phyloP scores from a whole-genome alignment of 1,140 invertebrate species.

The Pseudobourletiella spinata region DNA sequence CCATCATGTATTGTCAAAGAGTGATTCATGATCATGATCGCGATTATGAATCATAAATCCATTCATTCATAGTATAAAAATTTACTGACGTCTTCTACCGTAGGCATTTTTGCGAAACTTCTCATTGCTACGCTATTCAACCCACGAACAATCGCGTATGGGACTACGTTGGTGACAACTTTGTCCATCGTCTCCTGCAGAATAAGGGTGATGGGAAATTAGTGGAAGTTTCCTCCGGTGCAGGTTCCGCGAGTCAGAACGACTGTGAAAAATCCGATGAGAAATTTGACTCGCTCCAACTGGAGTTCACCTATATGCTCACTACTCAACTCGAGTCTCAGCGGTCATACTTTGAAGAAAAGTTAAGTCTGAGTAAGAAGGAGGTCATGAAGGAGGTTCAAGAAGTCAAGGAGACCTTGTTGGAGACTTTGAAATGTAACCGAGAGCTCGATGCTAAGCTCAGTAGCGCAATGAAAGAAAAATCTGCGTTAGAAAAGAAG shows the following conservation, averaged over 20 bases:
- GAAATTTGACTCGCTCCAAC: slow-evolving; percentile 83
- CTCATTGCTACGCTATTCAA: slow-evolving; percentile 95
- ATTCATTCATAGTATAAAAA: neutral
- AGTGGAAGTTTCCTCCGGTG: slow-evolving; percentile 54
- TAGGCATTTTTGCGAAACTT: slow-evolving; percentile 86
- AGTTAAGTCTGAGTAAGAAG: slow-evolving; percentile 49
- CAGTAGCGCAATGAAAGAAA: slow-evolving; percentile 28
- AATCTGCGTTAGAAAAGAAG: slow-evolving; percentile 36
- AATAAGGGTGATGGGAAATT: slow-evolving; percentile 97
- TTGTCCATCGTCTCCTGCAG: slow-evolving; percentile 90
- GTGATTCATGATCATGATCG: too few species aligned
- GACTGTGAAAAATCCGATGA: slow-evolving; percentile 54
- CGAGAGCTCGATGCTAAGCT: slow-evolving; percentile 56
- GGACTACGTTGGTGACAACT: slow-evolving; percentile 97
- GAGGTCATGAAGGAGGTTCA: slow-evolving; percentile 41
- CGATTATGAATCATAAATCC: too few species aligned
- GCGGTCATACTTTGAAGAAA: slow-evolving; percentile 83
- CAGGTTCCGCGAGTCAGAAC: neutral
- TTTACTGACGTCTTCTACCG: slow-evolving; percentile 37
- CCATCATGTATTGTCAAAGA: too few species aligned
- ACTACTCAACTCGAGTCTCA: slow-evolving; percentile 94
- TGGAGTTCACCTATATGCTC: slow-evolving; percentile 95
- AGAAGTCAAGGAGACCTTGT: slow-evolving; percentile 42
- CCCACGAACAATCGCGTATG: slow-evolving; percentile 92
- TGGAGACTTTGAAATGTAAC: slow-evolving; percentile 46